phyloP scores from a whole-genome alignment of 1,140 invertebrate genomes.

The Tetragnatha versicolor region DNA sequence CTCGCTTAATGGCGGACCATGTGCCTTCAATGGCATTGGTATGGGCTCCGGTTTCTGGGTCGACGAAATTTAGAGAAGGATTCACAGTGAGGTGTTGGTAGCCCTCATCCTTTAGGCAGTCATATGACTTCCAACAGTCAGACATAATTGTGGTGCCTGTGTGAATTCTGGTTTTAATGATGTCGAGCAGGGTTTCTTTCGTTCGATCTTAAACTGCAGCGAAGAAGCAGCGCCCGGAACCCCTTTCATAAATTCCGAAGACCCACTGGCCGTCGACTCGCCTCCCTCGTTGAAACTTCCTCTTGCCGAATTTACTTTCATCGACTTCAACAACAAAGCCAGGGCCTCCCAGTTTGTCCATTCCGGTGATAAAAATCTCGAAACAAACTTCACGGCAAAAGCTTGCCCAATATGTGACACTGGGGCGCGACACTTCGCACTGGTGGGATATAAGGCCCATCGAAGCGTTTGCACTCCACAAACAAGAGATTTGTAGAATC shows the following conservation, averaged over 20 bases:
- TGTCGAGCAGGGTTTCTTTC: background rate
- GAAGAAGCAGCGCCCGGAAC: slow-evolving; percentile 2
- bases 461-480: no score
- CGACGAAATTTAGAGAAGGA: background rate
- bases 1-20: background rate
- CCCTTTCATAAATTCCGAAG: slow-evolving; percentile 47
- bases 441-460: no score
- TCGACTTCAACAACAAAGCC: slow-evolving; percentile 52
- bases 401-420: no score
- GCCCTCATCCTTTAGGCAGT: background rate
- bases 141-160: background rate
- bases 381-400: slow-evolving; percentile 8
- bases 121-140: background rate
- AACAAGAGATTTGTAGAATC: no score
- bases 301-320: slow-evolving; percentile 51
- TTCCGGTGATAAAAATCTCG: background rate
- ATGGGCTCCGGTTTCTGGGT: background rate
- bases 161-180: slow-evolving; percentile 15
- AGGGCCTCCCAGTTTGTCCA: slow-evolving; percentile 35
- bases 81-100: background rate
- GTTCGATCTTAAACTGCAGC: background rate
- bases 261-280: slow-evolving; percentile 42
- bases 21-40: background rate
- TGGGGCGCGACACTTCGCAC: no score
- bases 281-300: slow-evolving; percentile 49